These are phyloP conservation scores for Rhabdomys pumilio DNA, from an alignment of 2,797 vertebrate genomes.

Conservation along the genomic window DNA sequence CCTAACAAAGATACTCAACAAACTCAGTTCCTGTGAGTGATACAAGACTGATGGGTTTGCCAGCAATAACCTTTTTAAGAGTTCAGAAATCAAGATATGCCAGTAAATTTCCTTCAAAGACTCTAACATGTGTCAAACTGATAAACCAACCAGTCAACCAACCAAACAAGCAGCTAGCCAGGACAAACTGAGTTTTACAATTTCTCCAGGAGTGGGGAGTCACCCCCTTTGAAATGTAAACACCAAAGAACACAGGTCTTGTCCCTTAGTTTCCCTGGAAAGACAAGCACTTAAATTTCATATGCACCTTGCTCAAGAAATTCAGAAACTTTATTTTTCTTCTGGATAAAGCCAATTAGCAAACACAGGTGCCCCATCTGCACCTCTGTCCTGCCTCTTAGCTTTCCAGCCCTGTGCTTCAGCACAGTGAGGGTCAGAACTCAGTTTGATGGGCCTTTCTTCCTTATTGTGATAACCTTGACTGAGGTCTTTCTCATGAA, in stretches of 20 bases:
- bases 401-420: neutral
- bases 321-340: slow-evolving; percentile 33
- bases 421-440: neutral
- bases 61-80: neutral
- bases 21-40: neutral
- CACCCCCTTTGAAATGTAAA: slow-evolving; percentile 46
- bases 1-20: neutral
- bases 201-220: neutral
- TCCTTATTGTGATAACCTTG: neutral
- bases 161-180: neutral
- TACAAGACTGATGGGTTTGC: slow-evolving; percentile 9
- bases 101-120: neutral
- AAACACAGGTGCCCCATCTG: neutral
- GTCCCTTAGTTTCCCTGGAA: neutral
- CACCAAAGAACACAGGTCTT: neutral
- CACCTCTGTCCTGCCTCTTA: neutral
- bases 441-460: neutral
- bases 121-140: neutral
- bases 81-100: neutral
- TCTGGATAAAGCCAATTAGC: neutral
- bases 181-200: neutral
- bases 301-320: neutral
- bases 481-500: neutral
- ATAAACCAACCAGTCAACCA: neutral
- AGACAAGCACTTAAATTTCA: neutral